These are phyloP conservation scores for Nemapogon koenigi DNA, from an alignment of 2,888 invertebrate genomes.

Conservation along the genomic window DNA sequence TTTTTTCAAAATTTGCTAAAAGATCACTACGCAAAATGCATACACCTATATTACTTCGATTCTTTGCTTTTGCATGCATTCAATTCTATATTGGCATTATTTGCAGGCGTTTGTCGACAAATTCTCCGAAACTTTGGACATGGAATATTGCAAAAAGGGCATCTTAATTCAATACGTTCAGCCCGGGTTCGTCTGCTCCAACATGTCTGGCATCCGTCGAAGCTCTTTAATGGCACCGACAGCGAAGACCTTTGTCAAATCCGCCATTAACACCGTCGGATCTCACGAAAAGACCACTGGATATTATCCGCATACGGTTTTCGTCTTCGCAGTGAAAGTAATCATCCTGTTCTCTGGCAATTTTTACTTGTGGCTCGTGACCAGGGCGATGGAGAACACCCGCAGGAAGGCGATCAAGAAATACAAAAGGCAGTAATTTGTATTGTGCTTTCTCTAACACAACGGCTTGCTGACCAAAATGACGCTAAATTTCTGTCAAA, in stretches of 20 bases:
- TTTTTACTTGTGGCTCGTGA: constrained; percentile 68
- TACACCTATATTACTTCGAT: too few species aligned
- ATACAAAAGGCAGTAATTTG: constrained; percentile 49
- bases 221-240: constrained; percentile 78
- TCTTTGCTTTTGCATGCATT: too few species aligned
- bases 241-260: constrained; percentile 73
- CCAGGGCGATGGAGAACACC: constrained; percentile 70
- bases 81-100: too few species aligned
- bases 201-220: constrained; percentile 84
- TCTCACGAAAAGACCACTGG: constrained; percentile 74
- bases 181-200: constrained; percentile 91
- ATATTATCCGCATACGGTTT: constrained; percentile 73
- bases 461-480: too few species aligned
- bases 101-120: constrained; percentile 80
- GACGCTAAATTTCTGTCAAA: too few species aligned
- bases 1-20: too few species aligned
- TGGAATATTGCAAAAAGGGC: constrained; percentile 76
- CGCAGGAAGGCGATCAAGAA: constrained; percentile 65
- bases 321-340: constrained; percentile 54
- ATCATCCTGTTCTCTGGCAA: constrained; percentile 57
- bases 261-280: constrained; percentile 75
- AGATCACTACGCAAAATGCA: too few species aligned
- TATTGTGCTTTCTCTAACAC: too few species aligned
- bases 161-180: constrained; percentile 81
- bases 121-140: constrained; percentile 76